Evolutionary conservation across 2,888 invertebrate genomes (phyloP).

Genomic region (Camponotus fellah): DNA sequence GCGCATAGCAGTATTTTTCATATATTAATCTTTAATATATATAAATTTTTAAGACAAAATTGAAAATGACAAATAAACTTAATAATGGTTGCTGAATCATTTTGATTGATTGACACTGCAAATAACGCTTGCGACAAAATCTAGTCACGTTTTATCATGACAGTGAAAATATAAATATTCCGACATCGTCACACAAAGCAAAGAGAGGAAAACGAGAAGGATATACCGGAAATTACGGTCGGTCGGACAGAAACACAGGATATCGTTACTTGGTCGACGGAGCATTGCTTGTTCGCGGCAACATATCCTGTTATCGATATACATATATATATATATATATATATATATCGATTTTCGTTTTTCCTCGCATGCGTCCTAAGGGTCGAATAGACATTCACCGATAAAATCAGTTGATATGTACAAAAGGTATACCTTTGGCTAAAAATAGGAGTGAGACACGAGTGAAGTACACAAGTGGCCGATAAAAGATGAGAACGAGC

Average conservation of each 20-base stretch:
- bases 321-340: no score
- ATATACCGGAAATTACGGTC: conserved; percentile 29
- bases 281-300: not conserved
- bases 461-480: not conserved
- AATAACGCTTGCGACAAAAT: not conserved
- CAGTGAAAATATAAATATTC: conserved; percentile 39
- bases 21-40: not conserved
- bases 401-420: conserved; percentile 29
- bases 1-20: not conserved
- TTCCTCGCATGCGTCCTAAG: conserved; percentile 1
- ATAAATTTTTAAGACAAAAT: not conserved
- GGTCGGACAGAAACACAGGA: conserved; percentile 11
- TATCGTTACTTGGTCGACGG: conserved; percentile 21
- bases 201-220: conserved; percentile 12
- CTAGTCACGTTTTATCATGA: conserved; percentile 19
- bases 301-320: conserved; percentile 41
- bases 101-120: not conserved
- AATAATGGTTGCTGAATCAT: not conserved
- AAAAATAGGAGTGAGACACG: not conserved
- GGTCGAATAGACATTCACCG: conserved; percentile 1
- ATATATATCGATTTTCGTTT: conserved; percentile 39
- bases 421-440: not conserved
- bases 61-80: not conserved
- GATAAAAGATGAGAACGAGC: not conserved
- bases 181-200: not conserved